Evolutionary conservation across 2,888 invertebrate genomes (phyloP), one percentile per base, ranked within the genome.

Genomic region (Epistrophella euchroma): DNA sequence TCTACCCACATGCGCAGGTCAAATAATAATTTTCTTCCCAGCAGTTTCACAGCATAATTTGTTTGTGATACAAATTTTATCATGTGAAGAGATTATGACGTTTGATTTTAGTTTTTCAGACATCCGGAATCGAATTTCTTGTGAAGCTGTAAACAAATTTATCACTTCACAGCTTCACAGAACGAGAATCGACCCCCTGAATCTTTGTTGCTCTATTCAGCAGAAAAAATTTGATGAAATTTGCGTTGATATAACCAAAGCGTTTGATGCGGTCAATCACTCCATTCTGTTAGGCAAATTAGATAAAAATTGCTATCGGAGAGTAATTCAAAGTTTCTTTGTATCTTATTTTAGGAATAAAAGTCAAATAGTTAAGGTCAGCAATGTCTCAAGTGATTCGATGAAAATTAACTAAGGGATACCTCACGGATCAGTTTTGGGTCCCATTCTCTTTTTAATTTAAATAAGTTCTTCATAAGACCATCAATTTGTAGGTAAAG

Each of bases 231-330:
- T 4, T 56, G 37, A 56, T 43, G 71, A 28, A 17, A 15, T 71
- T 13, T 71, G 56, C 35, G 56, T 71, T 3, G 71, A 55, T 25
- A 55, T 40, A 43, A 56, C 56, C 13, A 71, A 43, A 10, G 56
- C 55, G 13, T 72, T 72, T 10, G 72, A 72, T 43, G 47, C 47
- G 58, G 19, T 58, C 17, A 45, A 45, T 32, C 47, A 72, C 22
- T 17, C 7, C 43, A 58, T 72, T 47, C 5, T 72, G 0, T 58
- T 72, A 2, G 35, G 32, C 6, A 58, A 72, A 28, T 28, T 72
- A n/a, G 1, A 37, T 47, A n/a, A 25, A n/a, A 43, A n/a, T 22
- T 37, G 35, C 10, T 71, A 43, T 25, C 37, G 28, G 25, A 43
- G 71, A 7, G 56, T 43, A 25, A 43, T 71, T n/a, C 35, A 32